These are phyloP conservation scores for Aphaenogaster floridana DNA, from an alignment of 1,140 invertebrate genomes.

Conservation along the genomic window DNA sequence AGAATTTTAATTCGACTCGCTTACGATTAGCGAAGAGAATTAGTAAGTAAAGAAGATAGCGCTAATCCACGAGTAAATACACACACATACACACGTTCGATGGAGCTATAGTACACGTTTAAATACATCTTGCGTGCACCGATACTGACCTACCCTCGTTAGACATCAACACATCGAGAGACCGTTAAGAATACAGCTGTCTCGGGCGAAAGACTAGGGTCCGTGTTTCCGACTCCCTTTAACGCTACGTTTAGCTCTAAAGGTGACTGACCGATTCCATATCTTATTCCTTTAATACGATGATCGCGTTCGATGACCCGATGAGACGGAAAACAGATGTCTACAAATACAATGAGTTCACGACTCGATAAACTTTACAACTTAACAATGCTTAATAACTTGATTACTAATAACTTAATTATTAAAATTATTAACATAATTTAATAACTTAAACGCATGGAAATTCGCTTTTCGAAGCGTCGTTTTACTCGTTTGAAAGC, in stretches of 20 bases:
- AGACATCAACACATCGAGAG: conserved; percentile 64
- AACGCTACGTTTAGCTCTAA: conserved; percentile 18
- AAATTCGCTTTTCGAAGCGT: background rate
- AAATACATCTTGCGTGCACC: conserved; percentile 36
- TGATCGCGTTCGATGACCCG: conserved; percentile 1
- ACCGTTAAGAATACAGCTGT: conserved; percentile 81
- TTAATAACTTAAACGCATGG: background rate
- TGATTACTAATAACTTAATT: background rate
- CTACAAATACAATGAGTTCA: background rate
- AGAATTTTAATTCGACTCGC: background rate
- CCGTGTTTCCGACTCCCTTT: conserved; percentile 28
- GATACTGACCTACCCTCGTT: conserved; percentile 83
- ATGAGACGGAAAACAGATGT: background rate
- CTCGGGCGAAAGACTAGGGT: conserved; percentile 43
- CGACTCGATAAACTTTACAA: background rate
- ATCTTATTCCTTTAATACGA: conserved; percentile 33
- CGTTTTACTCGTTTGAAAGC: background rate
- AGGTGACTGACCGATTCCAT: conserved; percentile 48
- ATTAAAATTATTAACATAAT: background rate
- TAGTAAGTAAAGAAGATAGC: background rate
- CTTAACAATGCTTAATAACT: no score
- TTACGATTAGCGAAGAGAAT: background rate
- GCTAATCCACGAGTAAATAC: background rate
- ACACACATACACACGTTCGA: background rate
- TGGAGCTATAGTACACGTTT: background rate